A percentile compares a stretch with the other conserved stretches of the same genome.
Conservation (phyloP, 2,888 invertebrate genomes). For the Plagodis dolabraria region DNA sequence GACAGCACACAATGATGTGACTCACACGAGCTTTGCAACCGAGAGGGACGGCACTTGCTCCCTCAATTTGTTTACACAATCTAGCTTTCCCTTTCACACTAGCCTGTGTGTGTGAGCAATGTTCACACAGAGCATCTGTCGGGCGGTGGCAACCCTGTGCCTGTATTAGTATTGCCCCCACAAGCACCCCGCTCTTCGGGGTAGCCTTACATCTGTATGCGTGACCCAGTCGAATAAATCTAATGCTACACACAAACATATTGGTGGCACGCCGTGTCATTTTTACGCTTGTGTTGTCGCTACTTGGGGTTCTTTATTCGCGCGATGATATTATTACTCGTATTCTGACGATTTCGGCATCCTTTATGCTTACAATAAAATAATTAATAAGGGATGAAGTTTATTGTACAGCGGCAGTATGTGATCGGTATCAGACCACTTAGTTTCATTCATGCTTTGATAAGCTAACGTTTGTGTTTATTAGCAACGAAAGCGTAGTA, state of each 20-base stretch:
- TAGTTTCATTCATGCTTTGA: conserved; percentile 70
- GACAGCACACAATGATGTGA: conserved; percentile 77
- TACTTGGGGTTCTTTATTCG: conserved; percentile 82
- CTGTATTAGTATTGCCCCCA: conserved; percentile 72
- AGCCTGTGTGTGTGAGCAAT: conserved; percentile 67
- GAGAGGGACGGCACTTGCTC: conserved; percentile 76
- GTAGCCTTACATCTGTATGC: conserved; percentile 68
- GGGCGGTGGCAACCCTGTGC: conserved; percentile 64
- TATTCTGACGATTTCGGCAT: conserved; percentile 84
- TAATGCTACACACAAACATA: conserved; percentile 83
- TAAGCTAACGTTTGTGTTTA: conserved; percentile 71
- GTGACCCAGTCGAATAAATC: conserved; percentile 85
- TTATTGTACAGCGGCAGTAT: conserved; percentile 75
- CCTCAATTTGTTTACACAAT: conserved; percentile 83
- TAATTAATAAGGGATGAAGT: conserved; percentile 85
- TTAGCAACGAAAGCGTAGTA: conserved; percentile 50
- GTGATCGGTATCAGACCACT: conserved; percentile 78
- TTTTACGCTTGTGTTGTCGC: conserved; percentile 84
- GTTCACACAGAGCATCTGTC: conserved; percentile 64
- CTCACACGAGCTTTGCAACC: conserved; percentile 73
- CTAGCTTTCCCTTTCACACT: conserved; percentile 81
- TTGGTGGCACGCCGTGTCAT: conserved; percentile 80
- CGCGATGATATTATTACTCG: conserved; percentile 84
- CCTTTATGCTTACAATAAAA: conserved; percentile 85
- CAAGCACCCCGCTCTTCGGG: conserved; percentile 73